A percentile compares a stretch with the other conserved stretches of the same genome.
phyloP scores from a whole-genome alignment of 2,888 invertebrate genomes.

The Pollenia griseotomentosa region DNA sequence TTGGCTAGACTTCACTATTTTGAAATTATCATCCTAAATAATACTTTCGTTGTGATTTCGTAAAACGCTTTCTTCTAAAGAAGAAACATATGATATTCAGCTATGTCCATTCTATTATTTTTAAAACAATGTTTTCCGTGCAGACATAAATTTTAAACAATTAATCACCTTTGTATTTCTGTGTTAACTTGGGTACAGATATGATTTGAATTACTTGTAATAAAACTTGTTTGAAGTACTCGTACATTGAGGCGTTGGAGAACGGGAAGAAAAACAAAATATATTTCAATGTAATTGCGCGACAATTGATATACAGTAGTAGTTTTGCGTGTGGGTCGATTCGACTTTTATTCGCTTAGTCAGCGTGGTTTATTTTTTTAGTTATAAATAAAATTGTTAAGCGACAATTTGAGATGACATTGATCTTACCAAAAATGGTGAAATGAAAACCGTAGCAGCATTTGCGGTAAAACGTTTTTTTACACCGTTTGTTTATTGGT shows the following conservation, averaged over 20 bases:
- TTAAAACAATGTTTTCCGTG: too few species aligned
- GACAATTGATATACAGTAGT: slow-evolving; percentile 38
- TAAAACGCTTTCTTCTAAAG: too few species aligned
- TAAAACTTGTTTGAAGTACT: too few species aligned
- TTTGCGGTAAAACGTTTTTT: slow-evolving; percentile 52
- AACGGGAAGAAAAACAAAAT: slow-evolving; percentile 11
- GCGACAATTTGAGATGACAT: slow-evolving; percentile 37
- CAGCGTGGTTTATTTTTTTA: background rate
- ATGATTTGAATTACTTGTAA: too few species aligned
- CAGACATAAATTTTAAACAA: too few species aligned
- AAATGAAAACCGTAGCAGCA: slow-evolving; percentile 62
- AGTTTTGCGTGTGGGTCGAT: slow-evolving; percentile 56
- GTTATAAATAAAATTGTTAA: background rate
- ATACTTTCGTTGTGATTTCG: too few species aligned
- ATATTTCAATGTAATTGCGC: slow-evolving; percentile 61
- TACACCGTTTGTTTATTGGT: slow-evolving; percentile 33
- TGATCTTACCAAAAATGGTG: slow-evolving; percentile 70
- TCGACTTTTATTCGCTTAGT: slow-evolving; percentile 29
- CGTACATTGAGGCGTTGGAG: slow-evolving; percentile 3
- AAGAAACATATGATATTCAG: too few species aligned
- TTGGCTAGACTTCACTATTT: too few species aligned
- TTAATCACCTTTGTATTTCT: too few species aligned
- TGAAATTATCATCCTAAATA: too few species aligned
- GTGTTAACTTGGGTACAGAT: too few species aligned
- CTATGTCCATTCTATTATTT: too few species aligned